These are phyloP conservation scores for Temnothorax curvispinosus DNA, from an alignment of 1,140 invertebrate species.

Conservation along the genomic window DNA sequence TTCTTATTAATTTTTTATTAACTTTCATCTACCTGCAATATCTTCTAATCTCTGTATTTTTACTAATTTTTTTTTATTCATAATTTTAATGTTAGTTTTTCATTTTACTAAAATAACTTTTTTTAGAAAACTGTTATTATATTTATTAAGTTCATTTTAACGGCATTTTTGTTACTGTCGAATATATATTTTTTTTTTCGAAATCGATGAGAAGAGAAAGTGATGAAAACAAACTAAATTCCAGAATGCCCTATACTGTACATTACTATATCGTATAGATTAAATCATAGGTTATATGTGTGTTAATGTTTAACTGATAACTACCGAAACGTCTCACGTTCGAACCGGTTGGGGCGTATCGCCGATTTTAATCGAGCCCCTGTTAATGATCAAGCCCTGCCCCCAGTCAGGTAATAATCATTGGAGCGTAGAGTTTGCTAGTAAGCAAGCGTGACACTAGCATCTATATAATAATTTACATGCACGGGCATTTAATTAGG, in stretches of 20 bases:
- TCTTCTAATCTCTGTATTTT: not conserved
- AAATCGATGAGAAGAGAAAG: not conserved
- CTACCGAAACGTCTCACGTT: not conserved
- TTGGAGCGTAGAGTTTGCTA: not conserved
- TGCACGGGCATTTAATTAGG: conserved; percentile 22
- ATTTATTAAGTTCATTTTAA: not conserved
- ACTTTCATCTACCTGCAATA: not conserved
- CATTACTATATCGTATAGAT: not conserved
- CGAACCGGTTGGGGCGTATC: not conserved
- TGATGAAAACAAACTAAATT: not conserved
- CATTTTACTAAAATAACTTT: not conserved
- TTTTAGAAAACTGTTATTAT: not conserved
- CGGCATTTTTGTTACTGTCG: not conserved
- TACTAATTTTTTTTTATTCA: not conserved
- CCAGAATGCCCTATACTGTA: not conserved
- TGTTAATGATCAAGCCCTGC: conserved; percentile 4
- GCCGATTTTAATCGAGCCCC: not conserved
- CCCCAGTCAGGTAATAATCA: not conserved
- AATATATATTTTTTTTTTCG: not conserved
- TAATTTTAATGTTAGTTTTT: not conserved
- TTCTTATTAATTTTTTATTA: conserved; percentile 13
- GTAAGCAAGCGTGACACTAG: not conserved
- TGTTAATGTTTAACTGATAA: not conserved
- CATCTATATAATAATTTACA: conserved; percentile 31
- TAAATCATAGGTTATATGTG: not conserved